These are phyloP conservation scores for Rhabditoides inermis DNA, from an alignment of 2,888 invertebrate species.

Conservation along the genomic window DNA sequence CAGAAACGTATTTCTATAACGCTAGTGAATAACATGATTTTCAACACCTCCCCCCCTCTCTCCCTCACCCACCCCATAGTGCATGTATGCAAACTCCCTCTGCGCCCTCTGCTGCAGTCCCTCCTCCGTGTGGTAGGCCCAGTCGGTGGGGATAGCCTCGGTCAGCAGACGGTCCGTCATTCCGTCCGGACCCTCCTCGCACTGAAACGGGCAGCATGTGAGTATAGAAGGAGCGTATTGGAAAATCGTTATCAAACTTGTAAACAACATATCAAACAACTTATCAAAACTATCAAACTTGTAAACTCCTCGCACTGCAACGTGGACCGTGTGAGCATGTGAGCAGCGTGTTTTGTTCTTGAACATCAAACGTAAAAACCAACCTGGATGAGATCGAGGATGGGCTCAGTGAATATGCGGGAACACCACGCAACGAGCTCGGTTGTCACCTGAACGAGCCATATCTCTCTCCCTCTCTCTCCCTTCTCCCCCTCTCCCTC, in stretches of 20 bases:
- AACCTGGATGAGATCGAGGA: slow-evolving; percentile 26
- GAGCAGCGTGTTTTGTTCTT: too few species aligned
- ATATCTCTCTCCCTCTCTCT: not conserved
- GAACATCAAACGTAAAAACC: not conserved
- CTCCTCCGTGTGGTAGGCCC: slow-evolving; percentile 48
- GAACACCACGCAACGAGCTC: slow-evolving; percentile 49
- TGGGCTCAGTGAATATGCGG: slow-evolving; percentile 43
- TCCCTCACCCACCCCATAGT: too few species aligned
- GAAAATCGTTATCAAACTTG: too few species aligned
- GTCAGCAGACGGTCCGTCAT: slow-evolving; percentile 15
- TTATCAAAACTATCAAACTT: too few species aligned
- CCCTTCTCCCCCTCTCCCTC: not conserved
- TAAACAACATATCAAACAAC: too few species aligned
- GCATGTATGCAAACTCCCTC: slow-evolving; percentile 29
- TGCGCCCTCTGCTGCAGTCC: slow-evolving; percentile 38
- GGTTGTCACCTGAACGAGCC: slow-evolving; percentile 30
- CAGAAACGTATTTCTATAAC: too few species aligned
- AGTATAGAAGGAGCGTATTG: too few species aligned
- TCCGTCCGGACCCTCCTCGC: slow-evolving; percentile 8
- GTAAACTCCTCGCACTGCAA: slow-evolving; percentile 1
- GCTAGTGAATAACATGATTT: not conserved
- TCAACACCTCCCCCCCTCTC: not conserved
- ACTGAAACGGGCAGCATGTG: too few species aligned
- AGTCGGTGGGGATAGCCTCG: slow-evolving; percentile 39
- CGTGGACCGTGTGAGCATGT: too few species aligned